phyloP scores from a whole-genome alignment of 1,140 invertebrate genomes.

The Drosophila ogumai region DNA sequence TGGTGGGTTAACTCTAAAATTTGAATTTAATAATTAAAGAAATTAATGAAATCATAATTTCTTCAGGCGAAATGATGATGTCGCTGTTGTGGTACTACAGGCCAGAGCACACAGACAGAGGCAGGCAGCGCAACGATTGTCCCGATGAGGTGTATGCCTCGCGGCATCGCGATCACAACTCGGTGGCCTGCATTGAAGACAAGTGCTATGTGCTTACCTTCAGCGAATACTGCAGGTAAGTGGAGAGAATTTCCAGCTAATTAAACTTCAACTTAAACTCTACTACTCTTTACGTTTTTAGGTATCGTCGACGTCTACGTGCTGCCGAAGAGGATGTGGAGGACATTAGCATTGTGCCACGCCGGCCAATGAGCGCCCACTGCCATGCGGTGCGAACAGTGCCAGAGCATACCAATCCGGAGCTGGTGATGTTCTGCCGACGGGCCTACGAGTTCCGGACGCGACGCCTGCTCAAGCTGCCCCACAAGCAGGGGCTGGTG shows the following conservation, averaged over 20 bases:
- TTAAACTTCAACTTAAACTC: no score
- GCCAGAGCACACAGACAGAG: conserved; percentile 97
- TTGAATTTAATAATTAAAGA: no score
- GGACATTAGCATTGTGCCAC: conserved; percentile 73
- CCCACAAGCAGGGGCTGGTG: conserved; percentile 77
- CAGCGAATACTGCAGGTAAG: conserved; percentile 97
- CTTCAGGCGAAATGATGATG: conserved; percentile 99
- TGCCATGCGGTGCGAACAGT: conserved; percentile 86
- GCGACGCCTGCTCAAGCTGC: conserved; percentile 91
- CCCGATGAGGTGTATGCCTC: conserved; percentile 98
- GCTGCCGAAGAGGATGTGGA: conserved; percentile 86
- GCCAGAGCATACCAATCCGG: conserved; percentile 90
- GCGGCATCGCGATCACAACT: conserved; percentile 96
- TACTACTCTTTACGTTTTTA: no score
- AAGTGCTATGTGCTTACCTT: conserved; percentile 98
- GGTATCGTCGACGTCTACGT: conserved; percentile 87
- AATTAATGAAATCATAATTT: no score
- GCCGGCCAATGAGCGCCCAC: conserved; percentile 25
- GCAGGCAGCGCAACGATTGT: conserved; percentile 91
- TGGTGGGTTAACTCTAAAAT: no score
- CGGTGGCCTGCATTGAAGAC: conserved; percentile 98
- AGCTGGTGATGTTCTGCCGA: conserved; percentile 97
- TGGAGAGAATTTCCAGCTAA: not conserved
- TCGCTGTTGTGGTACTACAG: conserved; percentile 98
- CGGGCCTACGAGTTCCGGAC: conserved; percentile 97